These are phyloP conservation scores for Phalacrocorax brasilianus DNA, from an alignment of 2,113 vertebrate species.

Conservation along the genomic window DNA sequence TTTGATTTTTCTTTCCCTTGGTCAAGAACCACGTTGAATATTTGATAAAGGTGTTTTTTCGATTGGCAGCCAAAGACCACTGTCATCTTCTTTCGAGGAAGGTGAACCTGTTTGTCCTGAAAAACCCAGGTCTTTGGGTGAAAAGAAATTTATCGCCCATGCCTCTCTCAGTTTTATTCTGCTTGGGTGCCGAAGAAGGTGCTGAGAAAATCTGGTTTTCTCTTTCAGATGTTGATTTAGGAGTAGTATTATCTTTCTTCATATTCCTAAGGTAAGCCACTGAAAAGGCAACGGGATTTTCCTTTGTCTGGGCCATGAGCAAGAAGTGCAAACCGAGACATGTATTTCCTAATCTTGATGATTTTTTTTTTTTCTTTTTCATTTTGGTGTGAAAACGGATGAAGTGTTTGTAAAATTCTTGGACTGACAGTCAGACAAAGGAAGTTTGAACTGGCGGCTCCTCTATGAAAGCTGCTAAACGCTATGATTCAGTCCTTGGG, in stretches of 20 bases:
- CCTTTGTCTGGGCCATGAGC: neutral
- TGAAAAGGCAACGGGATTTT: neutral
- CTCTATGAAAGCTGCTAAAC: neutral
- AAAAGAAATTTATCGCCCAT: neutral
- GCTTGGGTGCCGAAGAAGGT: neutral
- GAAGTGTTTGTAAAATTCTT: neutral
- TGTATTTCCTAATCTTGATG: neutral
- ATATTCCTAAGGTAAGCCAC: neutral
- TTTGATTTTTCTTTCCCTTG: neutral
- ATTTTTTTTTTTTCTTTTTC: neutral
- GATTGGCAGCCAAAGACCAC: neutral
- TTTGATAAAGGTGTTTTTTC: neutral
- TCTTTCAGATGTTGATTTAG: neutral
- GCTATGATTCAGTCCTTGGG: neutral
- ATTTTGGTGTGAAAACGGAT: neutral
- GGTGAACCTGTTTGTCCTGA: neutral
- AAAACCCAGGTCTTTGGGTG: neutral
- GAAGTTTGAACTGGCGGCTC: neutral
- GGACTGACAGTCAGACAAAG: neutral
- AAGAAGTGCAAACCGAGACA: neutral
- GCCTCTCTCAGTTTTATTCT: neutral
- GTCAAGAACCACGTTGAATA: fast-evolving
- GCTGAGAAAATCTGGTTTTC: neutral
- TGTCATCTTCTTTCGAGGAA: neutral
- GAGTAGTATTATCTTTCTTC: neutral